Percentiles rank a stretch among this genome's conserved stretches.
Evolutionary conservation across 64 coral and sea anemone species (phyloP).

Genomic region (Montipora foliosa): DNA sequence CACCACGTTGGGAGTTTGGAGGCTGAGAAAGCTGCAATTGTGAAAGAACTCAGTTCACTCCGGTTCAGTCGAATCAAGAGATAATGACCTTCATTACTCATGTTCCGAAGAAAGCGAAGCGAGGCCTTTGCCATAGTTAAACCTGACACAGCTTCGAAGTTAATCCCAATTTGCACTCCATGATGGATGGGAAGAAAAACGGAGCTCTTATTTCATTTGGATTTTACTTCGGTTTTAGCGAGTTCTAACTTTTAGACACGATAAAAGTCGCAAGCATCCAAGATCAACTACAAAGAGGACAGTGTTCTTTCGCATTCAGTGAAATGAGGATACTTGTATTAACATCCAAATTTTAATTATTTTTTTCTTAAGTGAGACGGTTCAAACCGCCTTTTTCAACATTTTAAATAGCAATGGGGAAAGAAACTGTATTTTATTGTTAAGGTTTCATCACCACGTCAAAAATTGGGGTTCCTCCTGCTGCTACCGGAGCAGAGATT

Average conservation of each 20-base stretch:
- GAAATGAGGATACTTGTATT: too few species aligned
- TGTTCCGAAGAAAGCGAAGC: background rate
- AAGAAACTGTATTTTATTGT: background rate
- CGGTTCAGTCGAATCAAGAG: slow-evolving; percentile 34
- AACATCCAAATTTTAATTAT: too few species aligned
- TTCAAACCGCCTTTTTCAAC: background rate
- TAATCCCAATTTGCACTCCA: background rate
- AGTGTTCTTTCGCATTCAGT: too few species aligned
- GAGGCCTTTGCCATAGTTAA: background rate
- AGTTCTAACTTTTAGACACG: too few species aligned
- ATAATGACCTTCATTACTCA: background rate
- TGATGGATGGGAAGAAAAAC: too few species aligned
- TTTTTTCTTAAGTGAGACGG: background rate
- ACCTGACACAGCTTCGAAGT: background rate
- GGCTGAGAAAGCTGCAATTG: slow-evolving; percentile 90
- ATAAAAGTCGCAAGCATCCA: too few species aligned
- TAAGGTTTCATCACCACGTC: too few species aligned
- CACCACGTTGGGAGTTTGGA: slow-evolving; percentile 85
- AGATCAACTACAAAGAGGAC: too few species aligned
- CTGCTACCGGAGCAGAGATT: too few species aligned
- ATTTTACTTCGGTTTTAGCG: too few species aligned
- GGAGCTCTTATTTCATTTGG: too few species aligned
- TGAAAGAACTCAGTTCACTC: slow-evolving; percentile 69
- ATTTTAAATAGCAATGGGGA: background rate
- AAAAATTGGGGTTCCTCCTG: too few species aligned